A percentile compares a stretch with the other conserved stretches of the same genome.
Conservation (phyloP, 2,888 invertebrate genomes). For the Xylota sylvarum region DNA sequence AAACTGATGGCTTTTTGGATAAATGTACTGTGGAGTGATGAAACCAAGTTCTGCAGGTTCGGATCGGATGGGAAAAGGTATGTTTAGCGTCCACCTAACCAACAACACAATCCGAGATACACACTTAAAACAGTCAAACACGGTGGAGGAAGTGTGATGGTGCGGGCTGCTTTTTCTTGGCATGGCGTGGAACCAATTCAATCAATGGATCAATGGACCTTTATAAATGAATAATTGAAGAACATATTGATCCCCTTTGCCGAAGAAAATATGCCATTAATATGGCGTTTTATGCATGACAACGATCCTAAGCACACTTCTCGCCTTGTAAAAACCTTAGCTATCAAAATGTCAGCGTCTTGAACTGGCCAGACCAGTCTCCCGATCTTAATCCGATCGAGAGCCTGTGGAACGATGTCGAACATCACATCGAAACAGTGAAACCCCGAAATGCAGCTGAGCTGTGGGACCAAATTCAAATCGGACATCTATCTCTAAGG, state of each 20-base stretch:
- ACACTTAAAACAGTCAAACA: constrained; percentile 34
- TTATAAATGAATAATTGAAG: not conserved
- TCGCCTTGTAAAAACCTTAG: not conserved
- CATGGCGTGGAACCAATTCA: too few species aligned
- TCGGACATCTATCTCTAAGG: too few species aligned
- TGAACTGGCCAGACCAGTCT: constrained; percentile 4
- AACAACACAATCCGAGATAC: constrained; percentile 25
- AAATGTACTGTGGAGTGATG: too few species aligned
- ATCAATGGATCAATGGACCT: too few species aligned
- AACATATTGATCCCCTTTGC: constrained; percentile 33
- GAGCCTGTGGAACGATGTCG: too few species aligned
- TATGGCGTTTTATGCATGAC: not conserved
- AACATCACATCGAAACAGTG: too few species aligned
- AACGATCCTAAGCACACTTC: constrained; percentile 18
- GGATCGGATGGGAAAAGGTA: constrained; percentile 36
- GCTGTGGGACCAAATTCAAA: too few species aligned
- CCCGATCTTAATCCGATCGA: constrained; percentile 18
- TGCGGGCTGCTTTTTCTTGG: constrained; percentile 37
- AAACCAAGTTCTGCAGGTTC: constrained; percentile 43
- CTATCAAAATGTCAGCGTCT: constrained; percentile 14
- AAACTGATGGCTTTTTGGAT: too few species aligned
- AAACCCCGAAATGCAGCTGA: too few species aligned
- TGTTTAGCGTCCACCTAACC: constrained; percentile 37
- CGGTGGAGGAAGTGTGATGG: constrained; percentile 43
- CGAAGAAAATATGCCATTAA: constrained; percentile 25